A percentile compares a stretch with the other conserved stretches of the same genome.
Conservation (phyloP, 1,140 invertebrate species). For the Drosophila pectinifera region DNA sequence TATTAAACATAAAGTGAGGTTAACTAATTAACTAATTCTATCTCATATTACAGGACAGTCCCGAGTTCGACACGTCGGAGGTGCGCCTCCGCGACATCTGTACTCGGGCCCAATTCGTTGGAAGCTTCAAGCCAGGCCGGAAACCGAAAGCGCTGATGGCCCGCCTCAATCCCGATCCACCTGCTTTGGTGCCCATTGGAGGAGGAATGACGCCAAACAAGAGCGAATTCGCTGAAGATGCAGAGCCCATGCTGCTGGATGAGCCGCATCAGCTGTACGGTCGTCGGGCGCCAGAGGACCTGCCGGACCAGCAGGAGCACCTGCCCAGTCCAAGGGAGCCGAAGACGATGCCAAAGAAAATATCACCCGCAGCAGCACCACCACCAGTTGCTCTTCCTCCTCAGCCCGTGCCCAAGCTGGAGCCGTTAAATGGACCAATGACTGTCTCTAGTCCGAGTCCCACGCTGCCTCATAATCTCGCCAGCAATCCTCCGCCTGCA, state of each 20-base stretch:
- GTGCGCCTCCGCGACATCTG: conserved; percentile 77
- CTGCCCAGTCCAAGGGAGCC: conserved; percentile 4
- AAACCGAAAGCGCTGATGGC: conserved; percentile 71
- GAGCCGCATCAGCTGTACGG: conserved; percentile 69
- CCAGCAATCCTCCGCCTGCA: neutral
- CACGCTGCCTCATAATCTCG: neutral
- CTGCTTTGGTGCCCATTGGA: conserved; percentile 76
- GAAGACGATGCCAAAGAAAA: conserved; percentile 38
- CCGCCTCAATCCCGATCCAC: conserved; percentile 68
- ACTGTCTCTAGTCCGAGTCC: conserved; percentile 14
- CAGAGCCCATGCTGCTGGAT: conserved; percentile 57
- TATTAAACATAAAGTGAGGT: no score
- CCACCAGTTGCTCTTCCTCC: conserved; percentile 7
- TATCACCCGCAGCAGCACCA: neutral
- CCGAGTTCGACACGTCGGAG: conserved; percentile 83
- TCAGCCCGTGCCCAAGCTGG: conserved; percentile 56
- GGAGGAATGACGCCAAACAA: conserved; percentile 20
- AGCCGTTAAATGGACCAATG: conserved; percentile 48
- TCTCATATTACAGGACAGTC: conserved; percentile 77
- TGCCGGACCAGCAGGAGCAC: conserved; percentile 34
- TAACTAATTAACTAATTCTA: neutral
- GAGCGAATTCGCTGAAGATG: conserved; percentile 8
- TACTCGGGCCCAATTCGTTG: conserved; percentile 77
- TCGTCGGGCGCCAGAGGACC: conserved; percentile 41
- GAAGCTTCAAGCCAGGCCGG: conserved; percentile 72